Conservation (phyloP, 2,888 invertebrate species). For the Eupithecia abbreviata region DNA sequence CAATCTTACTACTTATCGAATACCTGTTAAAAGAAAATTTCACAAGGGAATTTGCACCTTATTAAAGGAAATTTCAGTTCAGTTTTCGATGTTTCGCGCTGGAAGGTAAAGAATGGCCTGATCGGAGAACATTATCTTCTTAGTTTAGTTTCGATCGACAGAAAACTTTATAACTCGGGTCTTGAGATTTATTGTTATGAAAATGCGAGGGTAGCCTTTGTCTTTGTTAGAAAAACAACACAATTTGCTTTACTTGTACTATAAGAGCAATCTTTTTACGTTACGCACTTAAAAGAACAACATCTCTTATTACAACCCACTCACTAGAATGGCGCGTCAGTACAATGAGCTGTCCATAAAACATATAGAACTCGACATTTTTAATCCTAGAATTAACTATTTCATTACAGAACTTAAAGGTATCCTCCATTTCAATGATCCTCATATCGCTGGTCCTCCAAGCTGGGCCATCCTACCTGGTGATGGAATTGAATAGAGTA, state of each 20-base stretch:
- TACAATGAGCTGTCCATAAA: no score
- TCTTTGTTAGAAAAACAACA: constrained; percentile 61
- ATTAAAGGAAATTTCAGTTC: constrained; percentile 39
- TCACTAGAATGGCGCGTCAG: no score
- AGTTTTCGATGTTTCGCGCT: constrained; percentile 47
- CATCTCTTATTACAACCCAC: no score
- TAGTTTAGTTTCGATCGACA: constrained; percentile 70
- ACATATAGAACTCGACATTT: no score
- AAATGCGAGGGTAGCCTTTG: constrained; percentile 72
- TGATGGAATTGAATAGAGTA: no score
- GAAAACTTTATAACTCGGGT: constrained; percentile 72
- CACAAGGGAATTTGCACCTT: constrained; percentile 46
- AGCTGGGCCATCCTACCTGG: no score
- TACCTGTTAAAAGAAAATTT: constrained; percentile 46
- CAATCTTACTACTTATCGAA: constrained; percentile 68
- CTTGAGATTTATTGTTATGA: constrained; percentile 68
- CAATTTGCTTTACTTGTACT: background rate
- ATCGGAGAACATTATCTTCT: constrained; percentile 69
- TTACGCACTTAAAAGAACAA: no score
- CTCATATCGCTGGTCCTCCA: no score
- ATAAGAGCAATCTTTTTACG: no score
- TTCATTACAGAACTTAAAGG: no score
- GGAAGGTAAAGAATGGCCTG: constrained; percentile 65
- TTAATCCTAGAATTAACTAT: no score
- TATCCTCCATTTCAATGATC: no score